phyloP scores from a whole-genome alignment of 2,888 invertebrate genomes.

The Epistrophe grossulariae region DNA sequence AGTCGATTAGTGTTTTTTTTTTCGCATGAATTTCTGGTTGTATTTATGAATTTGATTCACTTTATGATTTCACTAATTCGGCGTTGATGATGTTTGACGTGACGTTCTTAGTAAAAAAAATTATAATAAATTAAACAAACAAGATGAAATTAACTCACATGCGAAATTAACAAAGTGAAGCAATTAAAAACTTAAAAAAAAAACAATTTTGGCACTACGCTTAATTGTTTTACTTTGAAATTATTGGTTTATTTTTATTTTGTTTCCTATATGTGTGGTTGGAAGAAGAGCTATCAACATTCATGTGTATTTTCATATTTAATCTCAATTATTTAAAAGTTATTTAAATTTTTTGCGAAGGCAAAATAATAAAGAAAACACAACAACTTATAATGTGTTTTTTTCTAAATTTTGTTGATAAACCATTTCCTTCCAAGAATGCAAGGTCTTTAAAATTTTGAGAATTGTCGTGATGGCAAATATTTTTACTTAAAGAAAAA shows the following conservation, averaged over 20 bases:
- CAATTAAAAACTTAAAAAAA: no score
- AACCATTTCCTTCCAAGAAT: no score
- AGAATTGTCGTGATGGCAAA: no score
- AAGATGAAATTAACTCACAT: not conserved
- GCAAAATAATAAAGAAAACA: not conserved
- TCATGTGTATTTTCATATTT: not conserved
- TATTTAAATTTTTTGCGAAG: no score
- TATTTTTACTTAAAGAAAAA: no score
- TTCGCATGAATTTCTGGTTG: slow-evolving; percentile 19
- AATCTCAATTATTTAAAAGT: no score
- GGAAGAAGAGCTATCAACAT: not conserved
- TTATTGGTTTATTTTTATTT: not conserved
- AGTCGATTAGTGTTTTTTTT: slow-evolving; percentile 18
- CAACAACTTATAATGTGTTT: no score
- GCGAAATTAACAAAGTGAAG: not conserved
- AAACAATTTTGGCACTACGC: not conserved
- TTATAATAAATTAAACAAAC: not conserved
- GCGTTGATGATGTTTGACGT: slow-evolving; percentile 9
- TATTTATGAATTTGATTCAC: slow-evolving; percentile 35
- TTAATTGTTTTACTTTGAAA: not conserved
- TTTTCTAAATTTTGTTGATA: no score
- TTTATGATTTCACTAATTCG: slow-evolving; percentile 21
- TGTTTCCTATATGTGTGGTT: no score
- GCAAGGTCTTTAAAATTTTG: no score
- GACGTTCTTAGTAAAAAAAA: not conserved